A percentile compares a stretch with the other conserved stretches of the same genome.
These are phyloP conservation scores for Chrysocyon brachyurus DNA, from an alignment of 2,797 vertebrate species.

Conservation along the genomic window DNA sequence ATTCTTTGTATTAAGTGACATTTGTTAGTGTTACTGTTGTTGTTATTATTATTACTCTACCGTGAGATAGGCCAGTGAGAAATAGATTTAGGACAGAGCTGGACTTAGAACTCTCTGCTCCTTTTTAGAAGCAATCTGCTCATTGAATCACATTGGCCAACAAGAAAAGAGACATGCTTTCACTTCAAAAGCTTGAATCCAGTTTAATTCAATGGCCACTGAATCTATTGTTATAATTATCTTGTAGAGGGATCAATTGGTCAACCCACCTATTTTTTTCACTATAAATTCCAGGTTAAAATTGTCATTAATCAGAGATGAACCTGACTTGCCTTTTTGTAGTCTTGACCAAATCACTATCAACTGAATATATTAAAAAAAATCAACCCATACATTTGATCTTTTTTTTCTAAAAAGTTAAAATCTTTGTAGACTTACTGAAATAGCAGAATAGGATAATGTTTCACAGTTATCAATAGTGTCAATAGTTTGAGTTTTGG, in stretches of 20 bases:
- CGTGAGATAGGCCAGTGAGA: background rate
- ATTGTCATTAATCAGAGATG: background rate
- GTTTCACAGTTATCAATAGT: background rate
- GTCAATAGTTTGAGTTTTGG: constrained; percentile 28
- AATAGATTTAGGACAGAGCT: background rate
- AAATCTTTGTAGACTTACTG: background rate
- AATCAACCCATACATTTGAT: background rate
- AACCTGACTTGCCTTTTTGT: background rate
- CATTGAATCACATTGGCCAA: background rate
- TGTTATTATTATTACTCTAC: too few relatives aligned
- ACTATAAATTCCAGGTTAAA: background rate
- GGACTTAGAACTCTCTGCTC: background rate
- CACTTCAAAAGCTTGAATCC: background rate
- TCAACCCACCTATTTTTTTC: background rate
- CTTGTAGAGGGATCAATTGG: background rate
- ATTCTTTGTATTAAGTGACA: background rate
- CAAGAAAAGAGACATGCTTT: background rate
- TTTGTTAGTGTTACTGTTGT: too few relatives aligned
- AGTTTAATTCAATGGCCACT: background rate
- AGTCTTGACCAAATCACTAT: background rate
- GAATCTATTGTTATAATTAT: background rate
- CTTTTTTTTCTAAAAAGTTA: background rate
- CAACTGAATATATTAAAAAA: background rate
- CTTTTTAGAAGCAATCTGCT: background rate
- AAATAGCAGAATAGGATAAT: background rate